phyloP scores from a whole-genome alignment of 2,888 invertebrate genomes.

The Dasypolia templi region DNA sequence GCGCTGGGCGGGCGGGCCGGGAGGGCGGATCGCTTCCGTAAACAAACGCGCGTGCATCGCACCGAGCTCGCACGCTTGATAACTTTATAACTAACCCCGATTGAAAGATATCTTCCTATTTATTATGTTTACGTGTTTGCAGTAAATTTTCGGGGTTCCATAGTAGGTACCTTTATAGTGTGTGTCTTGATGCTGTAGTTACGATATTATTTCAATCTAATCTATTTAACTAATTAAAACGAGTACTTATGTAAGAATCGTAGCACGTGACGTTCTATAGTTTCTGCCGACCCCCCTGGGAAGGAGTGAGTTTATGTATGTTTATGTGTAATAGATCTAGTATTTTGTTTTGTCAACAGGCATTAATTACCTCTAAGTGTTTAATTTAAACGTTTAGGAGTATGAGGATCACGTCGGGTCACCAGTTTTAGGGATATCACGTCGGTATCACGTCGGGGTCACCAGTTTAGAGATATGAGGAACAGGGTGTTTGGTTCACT shows the following conservation, averaged over 20 bases:
- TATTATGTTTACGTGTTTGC: neutral
- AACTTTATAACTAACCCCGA: conserved; percentile 41
- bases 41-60: conserved; percentile 66
- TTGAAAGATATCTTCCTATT: conserved; percentile 41
- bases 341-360: neutral
- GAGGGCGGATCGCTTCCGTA: conserved; percentile 61
- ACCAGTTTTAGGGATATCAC: too few species aligned
- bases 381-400: neutral
- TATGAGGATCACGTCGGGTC: too few species aligned
- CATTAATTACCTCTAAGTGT: neutral
- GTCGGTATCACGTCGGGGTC: too few species aligned
- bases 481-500: too few species aligned
- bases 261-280: neutral
- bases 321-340: neutral
- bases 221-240: neutral
- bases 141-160: neutral
- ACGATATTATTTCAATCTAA: neutral
- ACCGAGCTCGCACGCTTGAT: conserved; percentile 17
- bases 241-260: neutral
- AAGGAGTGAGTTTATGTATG: neutral
- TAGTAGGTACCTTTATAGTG: neutral
- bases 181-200: neutral
- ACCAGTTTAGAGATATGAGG: too few species aligned
- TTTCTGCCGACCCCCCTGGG: neutral
- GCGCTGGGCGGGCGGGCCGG: conserved; percentile 64